Evolutionary conservation across 2,797 vertebrate genomes (phyloP), one percentile per base, ranked within the genome.

Genomic region (Microhierax caerulescens): DNA sequence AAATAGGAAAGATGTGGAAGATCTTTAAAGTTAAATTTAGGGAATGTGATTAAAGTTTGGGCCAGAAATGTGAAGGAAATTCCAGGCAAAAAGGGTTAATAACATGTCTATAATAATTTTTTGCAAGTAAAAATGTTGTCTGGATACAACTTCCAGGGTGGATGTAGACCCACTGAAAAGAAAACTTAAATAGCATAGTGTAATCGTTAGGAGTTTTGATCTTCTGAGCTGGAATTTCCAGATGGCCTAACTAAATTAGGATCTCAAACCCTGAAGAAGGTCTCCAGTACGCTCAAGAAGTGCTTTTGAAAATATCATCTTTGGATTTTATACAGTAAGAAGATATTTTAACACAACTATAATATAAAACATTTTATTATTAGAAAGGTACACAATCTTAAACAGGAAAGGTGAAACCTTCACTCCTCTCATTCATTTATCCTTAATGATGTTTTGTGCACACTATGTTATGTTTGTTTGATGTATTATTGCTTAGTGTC

Each of bases 391-490:
- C 1, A 41, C 23, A n/a, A 3, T 90, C 39, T 83, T 80, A 39
- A 56, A 56, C 87, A 89, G 5, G 3, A 87, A 84, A 78, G 23
- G 19, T 19, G 22, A 91, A 64, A 15, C 15, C 87, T 84, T 86
- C 18, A 47, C 27, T 78, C 68, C 4, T 14, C 19, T 81, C 39
- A 25, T 39, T 74, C 43, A 34, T 43, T 65, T 80, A 34, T 39
- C 53, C 47, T 68, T 73, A 73, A 76, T 61, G 57, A 47, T 1
- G 0, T 57, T 85, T 70, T 86, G 12, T 48, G 32, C 15, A 47
- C 18, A 5, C 5, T 20, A 17, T 0, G 0, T 64, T 72, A 74
- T 23, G 11, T 36, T 53, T 5, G 1, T 75, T 93, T 81, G 24
- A 91, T 89, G 30, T 60, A 72, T 72, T 78, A 78, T 56, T 70